Conservation (phyloP, 2,113 vertebrate species). For the Percopsis transmontana region DNA sequence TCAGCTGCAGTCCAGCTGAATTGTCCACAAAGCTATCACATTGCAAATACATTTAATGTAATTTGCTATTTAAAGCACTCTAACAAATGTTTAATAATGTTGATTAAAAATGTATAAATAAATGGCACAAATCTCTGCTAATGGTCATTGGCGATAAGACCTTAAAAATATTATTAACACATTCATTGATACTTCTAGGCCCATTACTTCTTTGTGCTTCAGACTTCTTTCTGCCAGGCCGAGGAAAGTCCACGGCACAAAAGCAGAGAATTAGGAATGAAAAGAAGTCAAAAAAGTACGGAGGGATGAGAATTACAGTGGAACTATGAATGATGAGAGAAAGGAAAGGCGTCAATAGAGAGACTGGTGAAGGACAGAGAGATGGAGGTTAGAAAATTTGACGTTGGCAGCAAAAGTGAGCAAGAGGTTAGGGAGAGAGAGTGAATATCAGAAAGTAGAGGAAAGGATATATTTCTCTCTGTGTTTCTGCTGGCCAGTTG, state of each 20-base stretch:
- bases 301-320: slow-evolving; percentile 33
- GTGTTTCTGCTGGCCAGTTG: slow-evolving; percentile 59
- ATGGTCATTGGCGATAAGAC: too few species aligned
- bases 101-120: too few species aligned
- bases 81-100: too few species aligned
- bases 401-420: slow-evolving; percentile 64
- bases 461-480: slow-evolving; percentile 53
- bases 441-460: slow-evolving; percentile 59
- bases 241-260: slow-evolving; percentile 20
- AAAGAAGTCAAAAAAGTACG: slow-evolving; percentile 14
- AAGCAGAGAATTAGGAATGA: not conserved
- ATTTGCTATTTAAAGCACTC: too few species aligned
- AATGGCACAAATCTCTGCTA: too few species aligned
- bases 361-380: slow-evolving; percentile 12
- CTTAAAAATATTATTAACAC: not conserved
- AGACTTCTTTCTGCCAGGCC: slow-evolving; percentile 25
- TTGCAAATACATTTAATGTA: too few species aligned
- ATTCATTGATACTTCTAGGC: not conserved
- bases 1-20: too few species aligned
- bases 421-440: slow-evolving; percentile 50
- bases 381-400: slow-evolving; percentile 26
- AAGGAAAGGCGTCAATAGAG: slow-evolving; percentile 8
- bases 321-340: slow-evolving; percentile 26
- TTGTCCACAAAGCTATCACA: too few species aligned
- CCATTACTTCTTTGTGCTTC: not conserved